Base-by-base conservation (phyloP, 2,113 vertebrate species). In the Tragelaphus imberbis region DNA sequence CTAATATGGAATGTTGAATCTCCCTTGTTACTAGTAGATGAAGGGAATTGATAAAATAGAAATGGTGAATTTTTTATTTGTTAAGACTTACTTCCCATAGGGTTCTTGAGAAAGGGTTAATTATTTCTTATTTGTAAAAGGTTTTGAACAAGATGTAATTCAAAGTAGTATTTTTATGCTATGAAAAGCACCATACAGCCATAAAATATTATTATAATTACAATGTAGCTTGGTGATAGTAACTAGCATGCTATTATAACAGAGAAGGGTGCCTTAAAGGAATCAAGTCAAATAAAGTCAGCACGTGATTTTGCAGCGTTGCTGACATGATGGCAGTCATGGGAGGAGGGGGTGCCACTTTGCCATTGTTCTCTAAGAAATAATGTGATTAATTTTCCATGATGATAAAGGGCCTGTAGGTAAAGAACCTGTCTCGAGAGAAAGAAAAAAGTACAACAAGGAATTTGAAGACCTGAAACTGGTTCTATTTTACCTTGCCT, bases 151-250 rank as follows among this genome's bases (percentile, higher is more conserved):
- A 90, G 71, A 95, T 96, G 96, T 88, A 95, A 97, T 97, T 90
- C 93, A 96, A 95, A 84, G 89, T 94, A 91, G 89, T 90, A 98
- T 97, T 98, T 97, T 98, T 93, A 92, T 97, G 40, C 96, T 90
- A 91, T 98, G 91, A 97, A 98, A 98, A 97, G 95, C 94, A 97
- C 84, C 84, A 82, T 87, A 75, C 58, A 98, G 86, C 91, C 97
- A 97, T 97, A 97, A 98, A 97, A 98, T 98, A 97, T 97, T 94
- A 96, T 96, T 98, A 96, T 98, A 98, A 98, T 98, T 98, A 98
- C 88, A 91, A 68, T 95, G 97, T 94, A 93, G 87, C 94, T 97
- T 84, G 51, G 59, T 81, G 91, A 97, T 95, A 94, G 95, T 95
- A 95, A 96, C 97, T 90, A 96, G 58, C 75, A 59, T 82, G 91